phyloP scores from a whole-genome alignment of 2,888 invertebrate genomes.

The Microplitis manilae region DNA sequence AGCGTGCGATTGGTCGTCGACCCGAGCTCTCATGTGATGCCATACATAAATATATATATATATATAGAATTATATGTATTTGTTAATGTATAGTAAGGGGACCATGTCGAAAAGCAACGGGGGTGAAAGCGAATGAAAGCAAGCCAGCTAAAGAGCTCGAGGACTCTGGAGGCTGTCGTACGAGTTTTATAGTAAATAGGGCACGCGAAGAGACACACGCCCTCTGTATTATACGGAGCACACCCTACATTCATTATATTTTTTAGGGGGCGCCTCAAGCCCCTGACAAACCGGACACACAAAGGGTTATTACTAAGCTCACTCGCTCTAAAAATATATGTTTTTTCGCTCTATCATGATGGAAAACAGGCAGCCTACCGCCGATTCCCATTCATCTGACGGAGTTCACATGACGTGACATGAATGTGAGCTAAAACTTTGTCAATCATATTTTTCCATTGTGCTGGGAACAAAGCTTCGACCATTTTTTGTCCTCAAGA shows the following conservation, averaged over 20 bases:
- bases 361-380: too few relatives aligned
- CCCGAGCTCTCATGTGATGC: conserved; percentile 57
- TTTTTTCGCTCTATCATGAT: background rate
- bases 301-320: background rate
- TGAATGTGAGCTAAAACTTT: background rate
- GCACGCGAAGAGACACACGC: conserved; percentile 71
- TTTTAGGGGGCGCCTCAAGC: background rate
- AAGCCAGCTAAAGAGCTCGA: conserved; percentile 16
- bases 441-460: background rate
- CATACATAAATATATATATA: background rate
- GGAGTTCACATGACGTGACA: background rate
- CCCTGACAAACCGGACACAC: background rate
- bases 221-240: conserved; percentile 63
- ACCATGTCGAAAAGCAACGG: conserved; percentile 35
- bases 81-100: conserved; percentile 35
- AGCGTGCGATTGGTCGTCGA: conserved; percentile 64
- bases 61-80: conserved; percentile 39
- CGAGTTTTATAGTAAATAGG: conserved; percentile 65
- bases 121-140: conserved; percentile 23
- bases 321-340: background rate
- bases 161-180: conserved; percentile 62
- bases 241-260: background rate
- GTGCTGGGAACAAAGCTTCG: background rate
- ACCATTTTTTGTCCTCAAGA: conserved; percentile 13
- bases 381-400: background rate